Evolutionary conservation across 1,140 invertebrate genomes (phyloP), one percentile per base, ranked within the genome.

Genomic region (Lepidostoma basale): DNA sequence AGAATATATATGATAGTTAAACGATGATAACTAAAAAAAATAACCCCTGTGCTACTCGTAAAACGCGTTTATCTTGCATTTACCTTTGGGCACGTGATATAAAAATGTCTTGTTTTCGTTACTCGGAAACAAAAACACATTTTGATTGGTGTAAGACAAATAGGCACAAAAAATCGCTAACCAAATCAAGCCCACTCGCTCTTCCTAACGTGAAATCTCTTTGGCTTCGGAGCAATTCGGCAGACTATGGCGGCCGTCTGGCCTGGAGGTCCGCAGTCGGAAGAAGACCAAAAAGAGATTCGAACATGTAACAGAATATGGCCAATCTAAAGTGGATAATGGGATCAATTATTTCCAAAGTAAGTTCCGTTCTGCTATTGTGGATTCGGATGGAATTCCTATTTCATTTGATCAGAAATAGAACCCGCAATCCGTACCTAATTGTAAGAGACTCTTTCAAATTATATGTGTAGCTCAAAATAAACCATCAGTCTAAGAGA

Each of bases 341-440:
- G 26, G 49, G 23, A 25, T 16, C 49, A 54, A 54, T 54, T 54
- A 54, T 54, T 54, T 54, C 12, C 20, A 25, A 14, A 20, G 33
- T 10, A 12, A 4, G 22, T 30, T 23, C 26, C 26, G 26, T 54
- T 54, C 49, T 16, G 49, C 26, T 16, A 28, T 28, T 54, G 49
- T 28, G 25, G 2, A 18, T 12, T 16, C 14, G 26, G 49, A 54
- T 9, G 26, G 49, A 28, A 28, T 54, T 54, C 49, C 26, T 54
- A 30, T 52, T 54, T 54, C n/a, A 30, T 28, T n/a, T 33, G 49
- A 54, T 54, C 49, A 47, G 26, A 54, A 28, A 54, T 54, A 28
- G 14, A 33, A 30, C 49, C 45, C 49, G 49, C 26, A n/a, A 30
- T 26, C 49, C 49, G 49, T 30, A 20, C 25, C 25, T 12, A 54